Evolutionary conservation across 2,888 invertebrate genomes (phyloP).

Genomic region (Philhelius pedissequus): DNA sequence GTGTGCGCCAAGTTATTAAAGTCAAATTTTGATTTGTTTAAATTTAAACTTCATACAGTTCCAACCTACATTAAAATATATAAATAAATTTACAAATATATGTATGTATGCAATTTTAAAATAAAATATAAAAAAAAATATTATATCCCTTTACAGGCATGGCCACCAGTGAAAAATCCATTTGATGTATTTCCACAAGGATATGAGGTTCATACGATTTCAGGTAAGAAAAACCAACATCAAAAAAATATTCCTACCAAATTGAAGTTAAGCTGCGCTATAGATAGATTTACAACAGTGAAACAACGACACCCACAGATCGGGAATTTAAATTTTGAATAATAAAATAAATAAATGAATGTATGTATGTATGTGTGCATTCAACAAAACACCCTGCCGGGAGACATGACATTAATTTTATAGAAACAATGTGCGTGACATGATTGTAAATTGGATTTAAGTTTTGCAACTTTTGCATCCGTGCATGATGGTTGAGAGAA

Average conservation of each 20-base stretch:
- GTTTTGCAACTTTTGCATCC: neutral
- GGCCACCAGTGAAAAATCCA: constrained; percentile 76
- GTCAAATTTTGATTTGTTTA: neutral
- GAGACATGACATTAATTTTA: constrained; percentile 11
- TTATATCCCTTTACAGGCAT: constrained; percentile 73
- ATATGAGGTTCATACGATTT: constrained; percentile 75
- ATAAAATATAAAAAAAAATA: neutral
- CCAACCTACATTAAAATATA: neutral
- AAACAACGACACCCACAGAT: neutral
- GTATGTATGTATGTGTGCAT: neutral
- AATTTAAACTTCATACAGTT: neutral
- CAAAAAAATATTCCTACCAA: neutral
- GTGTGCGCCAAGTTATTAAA: no score
- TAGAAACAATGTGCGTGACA: constrained; percentile 46
- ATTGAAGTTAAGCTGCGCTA: neutral
- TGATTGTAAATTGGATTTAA: constrained; percentile 41
- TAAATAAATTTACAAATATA: neutral
- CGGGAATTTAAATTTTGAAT: neutral
- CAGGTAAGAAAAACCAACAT: constrained; percentile 75
- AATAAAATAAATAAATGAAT: neutral
- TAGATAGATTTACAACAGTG: neutral
- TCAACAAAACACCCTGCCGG: neutral
- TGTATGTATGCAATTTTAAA: neutral
- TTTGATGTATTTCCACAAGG: constrained; percentile 75
- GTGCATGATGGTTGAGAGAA: neutral